Base-by-base conservation (phyloP, 2,797 vertebrate species). In the Pyrocephalus nanus region DNA sequence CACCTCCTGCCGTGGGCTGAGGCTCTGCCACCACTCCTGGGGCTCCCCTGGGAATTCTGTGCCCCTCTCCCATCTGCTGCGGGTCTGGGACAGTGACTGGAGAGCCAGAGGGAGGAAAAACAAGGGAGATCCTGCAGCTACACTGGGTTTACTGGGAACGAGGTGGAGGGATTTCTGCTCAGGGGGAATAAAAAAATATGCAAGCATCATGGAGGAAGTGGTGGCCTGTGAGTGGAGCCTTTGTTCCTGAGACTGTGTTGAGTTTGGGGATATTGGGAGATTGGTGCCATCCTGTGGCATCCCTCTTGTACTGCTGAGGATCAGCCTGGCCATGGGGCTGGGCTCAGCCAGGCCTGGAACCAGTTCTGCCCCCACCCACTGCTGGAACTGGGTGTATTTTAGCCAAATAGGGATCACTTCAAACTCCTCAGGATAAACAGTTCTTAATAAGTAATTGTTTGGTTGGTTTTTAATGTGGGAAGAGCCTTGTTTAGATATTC, bases 231-330 rank as follows among this genome's bases (percentile, higher is more conserved):
- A 94, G 90, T 51, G n/a, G 79, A 86, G 90, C 86, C 93, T 96
- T 96, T 95, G 93, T 96, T 95, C 83, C 82, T 65, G 87, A 34
- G 67, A 42, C 3, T 55, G 62, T 34, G 73, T 72, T 71, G 74
- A 57, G 26, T 65, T 92, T 57, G 34, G 53, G 79, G 82, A 93
- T 75, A 32, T 22, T 66, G 29, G 90, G 92, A 93, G 93, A 25
- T 88, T 38, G 92, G 95, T 96, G 96, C 96, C 96, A 96, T 96
- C 96, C 96, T 95, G 95, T 95, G 96, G 94, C 83, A 66, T 69
- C 54, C 58, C 4, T 40, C 92, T 26, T 40, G 72, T 11, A 95
- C 72, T 96, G 94, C 95, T 86, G 25, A 13, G 61, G 18, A n/a
- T 71, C 80, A 8, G 78, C 45, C 0, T 36, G 72, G n/a, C 77